Evolutionary conservation across 2,113 vertebrate species (phyloP), one percentile per base, ranked within the genome.

Genomic region (Arothron firmamentum): DNA sequence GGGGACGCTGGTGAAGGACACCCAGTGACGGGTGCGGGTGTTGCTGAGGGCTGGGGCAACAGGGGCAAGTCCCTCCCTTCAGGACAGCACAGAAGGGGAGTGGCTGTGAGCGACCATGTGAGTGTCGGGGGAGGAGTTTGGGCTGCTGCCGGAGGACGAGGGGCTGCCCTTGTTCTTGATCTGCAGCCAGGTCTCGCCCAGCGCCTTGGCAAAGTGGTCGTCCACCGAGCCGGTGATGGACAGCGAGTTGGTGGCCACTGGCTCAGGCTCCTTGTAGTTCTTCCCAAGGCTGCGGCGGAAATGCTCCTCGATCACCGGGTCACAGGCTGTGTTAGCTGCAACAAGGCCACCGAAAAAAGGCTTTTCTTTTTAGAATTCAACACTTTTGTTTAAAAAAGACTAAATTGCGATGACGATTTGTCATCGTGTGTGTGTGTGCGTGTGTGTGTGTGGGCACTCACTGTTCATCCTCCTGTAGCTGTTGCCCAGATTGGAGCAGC

Each of bases 171-270:
- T 97, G 66, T 95, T 95, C 84, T 99, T 99, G 58, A 99, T 93
- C 92, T 98, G 95, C 38, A 94, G 93, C 97, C 97, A 99, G 12
- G 94, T 97, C 68, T 98, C 96, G 14, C 97, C 97, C 50, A 99
- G 92, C 1, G 97, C 97, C 90, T 99, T 99, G 93, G 96, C 93
- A 15, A 99, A 99, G 90, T 99, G 97, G 91, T 99, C 97, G 5
- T 98, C 97, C 56, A 99, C 97, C 0, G 97, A 98, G 63, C 96
- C 97, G 0, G 97, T 98, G 91, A 98, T 98, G 89, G 97, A 99
- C 88, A 99, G 96, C 0, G 95, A 98, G 92, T 95, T 98, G 64
- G 95, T 90, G 66, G 92, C 94, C 0, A 91, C 90, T 0, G 95
- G 93, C 84, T 98, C 96, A 0, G 95, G 93, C 78, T 99, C 95